Evolutionary conservation across 1,140 invertebrate genomes (phyloP).

Genomic region (Portunus trituberculatus): DNA sequence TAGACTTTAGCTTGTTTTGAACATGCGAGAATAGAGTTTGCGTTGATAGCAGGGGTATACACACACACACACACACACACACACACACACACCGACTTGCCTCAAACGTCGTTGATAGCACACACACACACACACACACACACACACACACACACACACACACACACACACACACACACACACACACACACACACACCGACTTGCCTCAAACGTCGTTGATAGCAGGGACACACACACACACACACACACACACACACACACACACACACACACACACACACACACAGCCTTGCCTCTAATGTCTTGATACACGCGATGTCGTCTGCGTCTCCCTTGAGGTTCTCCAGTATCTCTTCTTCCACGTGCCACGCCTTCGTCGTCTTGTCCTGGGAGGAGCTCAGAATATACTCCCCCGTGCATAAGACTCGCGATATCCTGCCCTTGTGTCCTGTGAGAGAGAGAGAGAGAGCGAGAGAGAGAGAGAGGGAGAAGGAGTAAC

Average conservation of each 20-base stretch:
- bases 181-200: not conserved
- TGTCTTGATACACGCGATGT: constrained; percentile 76
- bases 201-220: constrained; percentile 59
- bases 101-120: too few relatives aligned
- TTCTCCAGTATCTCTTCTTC: constrained; percentile 29
- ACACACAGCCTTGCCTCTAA: constrained; percentile 77
- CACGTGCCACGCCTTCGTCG: constrained; percentile 83
- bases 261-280: constrained; percentile 11
- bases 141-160: too few relatives aligned
- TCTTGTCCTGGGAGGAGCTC: constrained; percentile 83
- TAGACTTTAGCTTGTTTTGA: too few relatives aligned
- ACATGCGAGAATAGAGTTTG: too few relatives aligned
- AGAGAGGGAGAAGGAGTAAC: too few relatives aligned
- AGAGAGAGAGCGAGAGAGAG: not conserved
- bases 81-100: too few relatives aligned
- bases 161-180: not conserved
- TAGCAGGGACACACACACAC: not conserved
- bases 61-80: constrained; percentile 8
- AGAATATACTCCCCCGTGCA: constrained; percentile 83
- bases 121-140: too few relatives aligned
- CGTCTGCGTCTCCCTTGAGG: not conserved
- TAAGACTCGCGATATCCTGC: constrained; percentile 82
- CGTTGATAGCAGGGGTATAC: too few relatives aligned
- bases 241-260: constrained; percentile 22
- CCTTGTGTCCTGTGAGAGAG: constrained; percentile 79